Conservation (phyloP, 2,888 invertebrate genomes). For the Tipula unca region DNA sequence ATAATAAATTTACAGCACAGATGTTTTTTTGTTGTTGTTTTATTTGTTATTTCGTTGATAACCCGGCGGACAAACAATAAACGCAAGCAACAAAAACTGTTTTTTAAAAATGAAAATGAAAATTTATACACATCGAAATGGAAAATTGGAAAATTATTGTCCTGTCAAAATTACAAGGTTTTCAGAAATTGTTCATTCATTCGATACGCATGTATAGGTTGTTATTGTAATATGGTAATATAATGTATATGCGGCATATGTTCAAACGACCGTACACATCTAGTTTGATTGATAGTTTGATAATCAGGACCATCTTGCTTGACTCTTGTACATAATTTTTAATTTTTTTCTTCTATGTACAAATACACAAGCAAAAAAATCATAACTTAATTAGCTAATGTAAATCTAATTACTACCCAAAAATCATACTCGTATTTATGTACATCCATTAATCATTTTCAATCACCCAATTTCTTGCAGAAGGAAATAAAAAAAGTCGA, state of each 20-base stretch:
- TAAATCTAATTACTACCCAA: background rate
- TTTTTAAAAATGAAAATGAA: background rate
- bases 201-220: background rate
- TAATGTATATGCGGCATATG: background rate
- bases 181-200: background rate
- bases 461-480: background rate
- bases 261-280: background rate
- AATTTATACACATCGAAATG: background rate
- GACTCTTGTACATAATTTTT: background rate
- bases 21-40: background rate
- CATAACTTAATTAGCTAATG: background rate
- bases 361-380: background rate
- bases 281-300: background rate
- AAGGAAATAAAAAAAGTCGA: background rate
- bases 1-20: background rate
- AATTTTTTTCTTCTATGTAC: background rate
- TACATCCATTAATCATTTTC: background rate
- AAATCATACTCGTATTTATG: background rate
- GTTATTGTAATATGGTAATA: background rate
- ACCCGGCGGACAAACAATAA: background rate
- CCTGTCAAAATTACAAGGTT: background rate
- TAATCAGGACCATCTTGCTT: background rate
- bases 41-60: background rate
- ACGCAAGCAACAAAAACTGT: background rate
- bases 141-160: background rate